These are phyloP conservation scores for Lophotis ruficrista DNA, from an alignment of 2,113 vertebrate genomes.

Conservation along the genomic window DNA sequence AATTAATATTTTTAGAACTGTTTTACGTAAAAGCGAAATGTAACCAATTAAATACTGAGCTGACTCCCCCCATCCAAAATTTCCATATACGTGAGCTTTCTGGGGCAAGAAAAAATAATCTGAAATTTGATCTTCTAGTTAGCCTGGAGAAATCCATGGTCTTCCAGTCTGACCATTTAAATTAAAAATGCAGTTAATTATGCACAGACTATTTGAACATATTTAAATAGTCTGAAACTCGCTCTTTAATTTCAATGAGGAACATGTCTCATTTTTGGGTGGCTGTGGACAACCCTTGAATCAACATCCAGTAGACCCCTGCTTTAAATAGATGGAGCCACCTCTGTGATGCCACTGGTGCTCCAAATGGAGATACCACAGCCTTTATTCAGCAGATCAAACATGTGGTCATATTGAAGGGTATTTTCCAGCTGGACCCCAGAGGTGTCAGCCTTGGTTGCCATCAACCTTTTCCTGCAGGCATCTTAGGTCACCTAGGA, in stretches of 20 bases:
- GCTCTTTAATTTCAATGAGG: neutral
- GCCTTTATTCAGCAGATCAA: neutral
- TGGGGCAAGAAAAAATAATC: neutral
- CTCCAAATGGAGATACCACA: neutral
- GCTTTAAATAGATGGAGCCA: neutral
- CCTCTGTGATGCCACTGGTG: accelerated
- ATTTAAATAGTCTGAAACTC: neutral
- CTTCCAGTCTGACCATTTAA: neutral
- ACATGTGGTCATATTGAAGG: accelerated
- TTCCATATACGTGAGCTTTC: neutral
- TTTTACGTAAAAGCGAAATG: neutral
- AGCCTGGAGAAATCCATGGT: neutral
- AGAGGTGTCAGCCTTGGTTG: neutral
- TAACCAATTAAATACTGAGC: neutral
- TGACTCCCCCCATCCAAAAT: neutral
- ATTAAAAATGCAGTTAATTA: neutral
- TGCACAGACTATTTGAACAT: too few species aligned
- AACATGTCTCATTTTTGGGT: neutral
- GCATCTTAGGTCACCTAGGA: accelerated
- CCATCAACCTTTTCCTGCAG: neutral
- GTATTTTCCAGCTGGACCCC: neutral
- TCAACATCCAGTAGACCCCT: neutral
- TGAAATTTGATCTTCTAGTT: neutral
- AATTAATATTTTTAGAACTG: neutral
- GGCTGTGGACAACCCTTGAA: neutral